phyloP scores from a whole-genome alignment of 1,140 invertebrate species.

The Microplitis demolitor region DNA sequence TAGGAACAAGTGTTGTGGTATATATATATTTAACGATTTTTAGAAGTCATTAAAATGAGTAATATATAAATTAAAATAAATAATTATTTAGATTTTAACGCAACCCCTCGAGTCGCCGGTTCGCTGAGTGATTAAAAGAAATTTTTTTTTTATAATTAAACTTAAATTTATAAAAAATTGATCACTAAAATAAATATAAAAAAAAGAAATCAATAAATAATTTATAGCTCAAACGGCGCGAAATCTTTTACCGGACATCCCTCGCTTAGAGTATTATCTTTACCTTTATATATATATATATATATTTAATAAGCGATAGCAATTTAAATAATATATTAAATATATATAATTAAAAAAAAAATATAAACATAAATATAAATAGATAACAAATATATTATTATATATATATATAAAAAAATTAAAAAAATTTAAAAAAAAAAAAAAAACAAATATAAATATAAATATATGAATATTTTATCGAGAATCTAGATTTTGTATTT shows the following conservation, averaged over 20 bases:
- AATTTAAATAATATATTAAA: constrained; percentile 51
- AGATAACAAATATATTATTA: constrained; percentile 22
- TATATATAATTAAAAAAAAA: constrained; percentile 35
- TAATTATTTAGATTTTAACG: constrained; percentile 22
- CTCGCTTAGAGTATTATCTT: constrained; percentile 55
- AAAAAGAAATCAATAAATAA: not conserved
- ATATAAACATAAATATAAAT: constrained; percentile 25
- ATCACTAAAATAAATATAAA: too few relatives aligned
- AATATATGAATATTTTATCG: constrained; percentile 50
- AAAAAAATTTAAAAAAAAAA: constrained; percentile 25
- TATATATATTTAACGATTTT: not conserved
- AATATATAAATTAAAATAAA: constrained; percentile 11
- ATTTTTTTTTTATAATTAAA: not conserved
- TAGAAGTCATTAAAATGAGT: constrained; percentile 10
- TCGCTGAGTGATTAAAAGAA: constrained; percentile 13
- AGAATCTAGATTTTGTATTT: constrained; percentile 58
- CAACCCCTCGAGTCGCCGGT: constrained; percentile 29
- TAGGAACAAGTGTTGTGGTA: not conserved
- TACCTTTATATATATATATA: constrained; percentile 54
- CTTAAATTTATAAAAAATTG: too few relatives aligned
- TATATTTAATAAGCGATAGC: constrained; percentile 38
- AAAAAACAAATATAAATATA: constrained; percentile 14
- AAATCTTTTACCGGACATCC: constrained; percentile 50
- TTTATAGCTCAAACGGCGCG: constrained; percentile 33
- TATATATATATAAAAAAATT: constrained; percentile 11